Conservation (phyloP, 2,888 invertebrate species). For the Piscicola geometra region DNA sequence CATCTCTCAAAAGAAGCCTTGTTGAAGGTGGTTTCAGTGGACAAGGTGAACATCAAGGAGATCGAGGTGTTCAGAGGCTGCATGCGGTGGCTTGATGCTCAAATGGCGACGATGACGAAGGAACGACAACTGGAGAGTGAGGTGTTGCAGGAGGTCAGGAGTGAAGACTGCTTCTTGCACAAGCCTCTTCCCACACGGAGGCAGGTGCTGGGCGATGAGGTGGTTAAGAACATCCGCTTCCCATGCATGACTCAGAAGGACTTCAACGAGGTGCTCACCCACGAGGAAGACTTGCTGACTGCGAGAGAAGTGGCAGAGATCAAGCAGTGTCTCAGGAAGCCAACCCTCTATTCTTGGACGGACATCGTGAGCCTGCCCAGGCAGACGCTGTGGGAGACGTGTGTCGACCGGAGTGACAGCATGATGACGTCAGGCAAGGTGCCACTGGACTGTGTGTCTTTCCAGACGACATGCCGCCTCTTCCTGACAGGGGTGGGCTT, state of each 20-base stretch:
- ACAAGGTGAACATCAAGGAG: slow-evolving; percentile 13
- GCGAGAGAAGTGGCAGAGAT: neutral
- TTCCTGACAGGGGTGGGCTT: no score
- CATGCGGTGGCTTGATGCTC: neutral
- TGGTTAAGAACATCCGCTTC: slow-evolving; percentile 25
- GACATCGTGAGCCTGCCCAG: no score
- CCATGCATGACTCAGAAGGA: slow-evolving; percentile 20
- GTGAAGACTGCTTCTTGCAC: neutral
- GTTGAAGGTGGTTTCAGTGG: neutral
- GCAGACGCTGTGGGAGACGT: no score
- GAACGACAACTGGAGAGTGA: neutral
- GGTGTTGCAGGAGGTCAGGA: neutral
- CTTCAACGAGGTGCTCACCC: neutral
- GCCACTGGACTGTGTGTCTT: no score
- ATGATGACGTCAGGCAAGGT: no score
- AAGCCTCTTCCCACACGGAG: neutral
- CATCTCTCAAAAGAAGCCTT: neutral
- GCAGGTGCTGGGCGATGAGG: slow-evolving; percentile 15
- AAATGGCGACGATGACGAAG: neutral
- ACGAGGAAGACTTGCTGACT: neutral
- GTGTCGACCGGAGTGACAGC: no score
- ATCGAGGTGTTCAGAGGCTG: slow-evolving; percentile 10
- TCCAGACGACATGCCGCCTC: no score
- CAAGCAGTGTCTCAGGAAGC: no score
- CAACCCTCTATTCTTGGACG: no score